Evolutionary conservation across 2,888 invertebrate species (phyloP), one percentile per base, ranked within the genome.

Genomic region (Eupithecia abbreviata): DNA sequence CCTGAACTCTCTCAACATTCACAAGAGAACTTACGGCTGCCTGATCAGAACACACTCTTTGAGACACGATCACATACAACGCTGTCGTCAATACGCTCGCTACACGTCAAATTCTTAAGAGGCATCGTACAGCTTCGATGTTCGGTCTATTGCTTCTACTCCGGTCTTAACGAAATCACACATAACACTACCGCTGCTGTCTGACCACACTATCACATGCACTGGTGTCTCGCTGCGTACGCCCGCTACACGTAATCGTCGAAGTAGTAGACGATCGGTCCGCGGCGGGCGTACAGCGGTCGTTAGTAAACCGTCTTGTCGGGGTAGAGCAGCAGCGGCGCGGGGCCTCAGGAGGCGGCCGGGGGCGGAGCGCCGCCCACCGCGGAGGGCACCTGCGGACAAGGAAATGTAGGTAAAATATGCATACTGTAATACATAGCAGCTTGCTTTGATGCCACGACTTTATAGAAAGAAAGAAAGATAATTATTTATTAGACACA

Each of bases 291-390:
- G 79, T 80, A 79, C 72, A 80, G 77, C 81, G 80, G 76, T 69
- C 84, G 84, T 88, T 92, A 94, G 90, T 94, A 94, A 77, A 94
- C 87, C 80, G 91, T 91, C 88, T 91, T 91, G 88, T 94, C 94
- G 81, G 88, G 91, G 89, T 91, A 93, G 72, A 93, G 93, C 83
- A 88, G 84, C 78, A 86, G 85, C 83, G 84, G 83, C 78, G 86
- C 82, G 80, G 81, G 77, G 96, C 96, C 95, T 89, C 88, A 88
- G 89, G 96, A 95, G 79, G 82, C 83, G 74, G 74, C 84, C 81
- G 90, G 90, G 41, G 77, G 72, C 10, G 68, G 43, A 51, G 70
- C 47, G 75, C 51, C 51, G 55, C 2, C 47, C 47, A 43, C 49
- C 55, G 68, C 47, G n/a, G 69, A 13, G 85, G 89, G 86, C 30